Percentiles rank a stretch among this genome's conserved stretches.
Evolutionary conservation across 2,888 invertebrate genomes (phyloP).

Genomic region (Chymomyza amoena): DNA sequence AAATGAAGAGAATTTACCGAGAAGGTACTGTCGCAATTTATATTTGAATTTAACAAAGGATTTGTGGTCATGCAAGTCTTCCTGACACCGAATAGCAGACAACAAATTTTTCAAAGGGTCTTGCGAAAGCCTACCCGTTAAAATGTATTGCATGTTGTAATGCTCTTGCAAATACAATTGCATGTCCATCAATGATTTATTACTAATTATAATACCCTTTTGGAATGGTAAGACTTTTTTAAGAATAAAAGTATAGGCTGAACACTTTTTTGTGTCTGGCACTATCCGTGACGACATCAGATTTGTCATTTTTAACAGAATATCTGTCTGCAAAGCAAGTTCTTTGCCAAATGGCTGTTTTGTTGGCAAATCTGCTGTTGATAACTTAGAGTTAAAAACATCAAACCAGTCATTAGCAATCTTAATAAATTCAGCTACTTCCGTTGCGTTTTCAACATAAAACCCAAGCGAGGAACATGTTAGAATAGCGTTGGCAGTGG

Average conservation of each 20-base stretch:
- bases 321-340: too few species aligned
- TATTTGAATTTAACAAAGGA: neutral
- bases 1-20: neutral
- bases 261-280: neutral
- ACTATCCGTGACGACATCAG: neutral
- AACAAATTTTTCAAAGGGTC: neutral
- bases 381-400: neutral
- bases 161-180: neutral
- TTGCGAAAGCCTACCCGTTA: neutral
- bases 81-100: neutral
- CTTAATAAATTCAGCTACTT: slow-evolving; percentile 38
- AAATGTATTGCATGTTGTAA: neutral
- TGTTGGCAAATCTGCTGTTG: neutral
- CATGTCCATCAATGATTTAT: neutral
- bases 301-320: neutral
- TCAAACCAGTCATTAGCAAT: slow-evolving; percentile 44
- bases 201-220: neutral
- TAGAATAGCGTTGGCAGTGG: slow-evolving; percentile 23
- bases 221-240: neutral
- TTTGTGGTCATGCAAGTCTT: neutral
- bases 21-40: neutral
- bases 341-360: neutral
- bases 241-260: neutral
- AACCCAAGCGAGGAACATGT: slow-evolving; percentile 12
- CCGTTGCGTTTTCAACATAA: slow-evolving; percentile 23